Evolutionary conservation across 1,140 invertebrate species (phyloP), one percentile per base, ranked within the genome.

Genomic region (Ptiloglossa arizonensis): DNA sequence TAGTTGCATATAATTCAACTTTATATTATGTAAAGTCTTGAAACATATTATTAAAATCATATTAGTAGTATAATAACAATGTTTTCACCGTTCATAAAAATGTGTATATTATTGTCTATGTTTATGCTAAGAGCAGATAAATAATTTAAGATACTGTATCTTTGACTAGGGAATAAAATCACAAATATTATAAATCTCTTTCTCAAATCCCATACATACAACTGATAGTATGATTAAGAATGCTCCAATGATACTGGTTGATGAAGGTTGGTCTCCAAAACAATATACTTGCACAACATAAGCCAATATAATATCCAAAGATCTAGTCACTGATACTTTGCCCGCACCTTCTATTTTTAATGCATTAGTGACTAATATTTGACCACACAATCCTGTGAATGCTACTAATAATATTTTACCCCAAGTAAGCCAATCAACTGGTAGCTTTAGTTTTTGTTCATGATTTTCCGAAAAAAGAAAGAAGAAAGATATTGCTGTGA

Each of bases 311-410:
- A 94, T 94, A 57, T 94, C 93, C 13, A 94, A 83, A 0, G 93
- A 94, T 73, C 93, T 86, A 0, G 93, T 94, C 1, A 94, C 92
- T 19, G 93, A 93, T 2, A 94, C 93, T 70, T 93, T 91, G 13
- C 93, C 93, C n/a, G 93, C 93, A 2, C 93, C 91, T 87, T 94
- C 93, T 54, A 93, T 90, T 73, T 92, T 88, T 29, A 94, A 84
- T 6, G 93, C 93, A 52, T 92, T 92, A 9, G 93, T 91, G 0
- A 94, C 91, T 5, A 94, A 73, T 35, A 93, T 86, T 85, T 94
- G 93, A 5, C 93, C 93, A 29, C 82, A 86, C 0, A 93, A 82
- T 27, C 93, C 93, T 32, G 92, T 92, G 0, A 89, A 32, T 8
- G 90, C 91, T 1, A 92, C 79, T 17, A 86, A 44, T 6, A 87